phyloP scores from a whole-genome alignment of 1,140 invertebrate genomes.

The Micrasema longulum region DNA sequence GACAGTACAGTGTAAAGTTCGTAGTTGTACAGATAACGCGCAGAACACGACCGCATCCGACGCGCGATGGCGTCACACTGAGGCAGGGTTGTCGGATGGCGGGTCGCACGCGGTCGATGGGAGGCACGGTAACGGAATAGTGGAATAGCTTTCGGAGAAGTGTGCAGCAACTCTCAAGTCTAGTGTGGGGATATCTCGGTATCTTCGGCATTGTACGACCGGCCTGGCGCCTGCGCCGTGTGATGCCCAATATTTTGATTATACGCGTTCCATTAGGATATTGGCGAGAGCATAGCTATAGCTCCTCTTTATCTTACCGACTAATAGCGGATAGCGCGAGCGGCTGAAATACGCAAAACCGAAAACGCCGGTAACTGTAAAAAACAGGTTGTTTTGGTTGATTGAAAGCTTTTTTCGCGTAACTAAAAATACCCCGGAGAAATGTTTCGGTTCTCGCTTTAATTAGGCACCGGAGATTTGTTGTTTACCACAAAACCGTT shows the following conservation, averaged over 20 bases:
- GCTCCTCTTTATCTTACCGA: constrained; percentile 7
- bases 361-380: constrained; percentile 2
- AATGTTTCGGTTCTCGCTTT: no score
- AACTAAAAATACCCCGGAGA: neutral
- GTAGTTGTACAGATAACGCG: neutral
- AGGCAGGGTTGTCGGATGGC: neutral
- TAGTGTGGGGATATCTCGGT: constrained; percentile 29
- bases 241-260: constrained; percentile 32
- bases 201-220: constrained; percentile 20
- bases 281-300: neutral
- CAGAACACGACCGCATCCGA: constrained; percentile 28
- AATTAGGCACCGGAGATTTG: no score
- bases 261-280: constrained; percentile 20
- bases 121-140: constrained; percentile 36
- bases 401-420: neutral
- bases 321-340: neutral
- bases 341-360: no score
- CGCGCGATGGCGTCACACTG: constrained; percentile 47
- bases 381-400: constrained; percentile 23
- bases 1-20: neutral
- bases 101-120: constrained; percentile 45
- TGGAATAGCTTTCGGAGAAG: constrained; percentile 33
- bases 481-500: no score
- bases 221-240: constrained; percentile 24
- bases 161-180: constrained; percentile 24